phyloP scores from a whole-genome alignment of 2,797 vertebrate genomes.

The Smutsia temminckii region DNA sequence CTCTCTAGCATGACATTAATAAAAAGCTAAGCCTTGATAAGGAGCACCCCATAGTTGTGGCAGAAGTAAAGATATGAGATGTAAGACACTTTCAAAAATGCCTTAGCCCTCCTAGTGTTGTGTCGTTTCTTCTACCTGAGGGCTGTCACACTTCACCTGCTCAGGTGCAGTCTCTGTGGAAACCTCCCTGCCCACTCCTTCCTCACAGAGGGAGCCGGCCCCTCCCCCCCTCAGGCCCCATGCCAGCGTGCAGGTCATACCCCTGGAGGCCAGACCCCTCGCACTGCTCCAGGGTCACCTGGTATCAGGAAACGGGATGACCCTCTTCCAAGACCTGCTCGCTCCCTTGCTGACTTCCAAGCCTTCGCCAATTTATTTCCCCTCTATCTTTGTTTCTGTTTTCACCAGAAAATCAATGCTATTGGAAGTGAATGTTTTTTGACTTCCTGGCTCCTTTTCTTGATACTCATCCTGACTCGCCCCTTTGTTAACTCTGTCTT shows the following conservation, averaged over 20 bases:
- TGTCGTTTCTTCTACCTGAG: not conserved
- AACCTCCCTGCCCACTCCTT: not conserved
- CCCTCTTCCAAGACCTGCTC: not conserved
- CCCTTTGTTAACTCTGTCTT: not conserved
- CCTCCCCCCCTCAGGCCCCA: not conserved
- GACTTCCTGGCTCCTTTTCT: not conserved
- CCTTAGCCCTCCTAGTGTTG: not conserved
- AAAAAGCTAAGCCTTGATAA: conserved; percentile 29
- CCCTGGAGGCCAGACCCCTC: not conserved
- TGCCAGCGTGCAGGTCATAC: not conserved
- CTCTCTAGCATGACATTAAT: conserved; percentile 42
- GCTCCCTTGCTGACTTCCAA: not conserved
- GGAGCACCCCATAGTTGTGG: not conserved
- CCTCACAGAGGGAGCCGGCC: not conserved
- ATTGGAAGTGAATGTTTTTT: not conserved
- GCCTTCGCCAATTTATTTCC: not conserved
- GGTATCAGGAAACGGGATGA: not conserved
- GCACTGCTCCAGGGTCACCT: not conserved
- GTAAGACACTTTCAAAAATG: not conserved
- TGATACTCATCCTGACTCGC: not conserved
- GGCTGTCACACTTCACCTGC: not conserved
- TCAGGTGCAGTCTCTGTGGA: not conserved
- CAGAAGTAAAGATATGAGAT: not conserved
- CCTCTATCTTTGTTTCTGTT: not conserved
- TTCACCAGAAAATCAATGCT: not conserved